Evolutionary conservation across 2,888 invertebrate species (phyloP).

Genomic region (Phalera bucephala): DNA sequence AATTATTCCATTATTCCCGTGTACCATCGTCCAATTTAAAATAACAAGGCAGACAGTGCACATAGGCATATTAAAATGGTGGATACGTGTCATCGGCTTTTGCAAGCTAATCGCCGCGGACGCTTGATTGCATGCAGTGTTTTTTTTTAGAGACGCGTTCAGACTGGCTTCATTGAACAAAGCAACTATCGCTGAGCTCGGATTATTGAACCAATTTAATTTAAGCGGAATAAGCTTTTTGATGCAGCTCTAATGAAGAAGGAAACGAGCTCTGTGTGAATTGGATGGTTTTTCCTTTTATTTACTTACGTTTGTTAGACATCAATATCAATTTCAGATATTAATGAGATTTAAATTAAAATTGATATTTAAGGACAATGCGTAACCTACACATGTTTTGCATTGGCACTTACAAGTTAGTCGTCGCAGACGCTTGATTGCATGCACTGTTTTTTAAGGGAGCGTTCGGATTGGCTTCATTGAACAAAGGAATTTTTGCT

Average conservation of each 20-base stretch:
- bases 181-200: conserved; percentile 63
- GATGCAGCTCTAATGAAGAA: conserved; percentile 54
- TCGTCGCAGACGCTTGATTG: conserved; percentile 67
- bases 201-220: conserved; percentile 73
- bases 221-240: conserved; percentile 62
- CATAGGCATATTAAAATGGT: conserved; percentile 59
- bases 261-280: conserved; percentile 39
- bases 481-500: conserved; percentile 68
- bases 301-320: too few species aligned
- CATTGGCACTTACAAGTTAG: conserved; percentile 66
- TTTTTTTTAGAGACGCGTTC: conserved; percentile 50
- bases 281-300: conserved; percentile 19
- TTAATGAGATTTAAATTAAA: too few species aligned
- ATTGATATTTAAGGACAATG: too few species aligned
- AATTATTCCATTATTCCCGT: conserved; percentile 40
- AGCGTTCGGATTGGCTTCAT: conserved; percentile 60
- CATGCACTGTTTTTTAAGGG: conserved; percentile 57
- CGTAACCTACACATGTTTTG: too few species aligned
- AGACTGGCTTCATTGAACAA: conserved; percentile 67
- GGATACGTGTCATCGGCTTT: conserved; percentile 64
- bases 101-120: conserved; percentile 65
- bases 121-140: conserved; percentile 69
- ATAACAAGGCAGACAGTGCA: conserved; percentile 58
- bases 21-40: conserved; percentile 62
- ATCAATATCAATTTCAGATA: too few species aligned